Percentiles rank a stretch among this genome's conserved stretches.
These are phyloP conservation scores for Aleiodes testaceus DNA, from an alignment of 2,888 invertebrate genomes.

Conservation along the genomic window DNA sequence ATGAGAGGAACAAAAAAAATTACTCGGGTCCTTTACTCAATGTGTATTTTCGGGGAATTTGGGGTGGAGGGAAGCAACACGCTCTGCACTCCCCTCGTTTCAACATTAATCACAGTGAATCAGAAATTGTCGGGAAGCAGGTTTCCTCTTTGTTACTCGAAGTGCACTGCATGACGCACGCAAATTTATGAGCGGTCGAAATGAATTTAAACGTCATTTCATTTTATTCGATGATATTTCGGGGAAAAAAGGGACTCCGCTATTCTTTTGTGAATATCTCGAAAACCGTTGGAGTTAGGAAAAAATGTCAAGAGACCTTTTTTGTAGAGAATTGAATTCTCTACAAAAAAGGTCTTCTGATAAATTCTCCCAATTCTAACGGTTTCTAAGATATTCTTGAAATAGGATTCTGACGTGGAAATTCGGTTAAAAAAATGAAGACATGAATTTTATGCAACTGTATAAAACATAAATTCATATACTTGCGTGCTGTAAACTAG, in stretches of 20 bases:
- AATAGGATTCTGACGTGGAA: too few species aligned
- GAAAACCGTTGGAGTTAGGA: too few species aligned
- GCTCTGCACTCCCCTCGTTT: conserved; percentile 25
- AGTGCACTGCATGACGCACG: conserved; percentile 39
- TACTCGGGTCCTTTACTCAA: conserved; percentile 1
- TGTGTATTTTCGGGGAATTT: conserved; percentile 21
- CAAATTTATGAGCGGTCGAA: conserved; percentile 9
- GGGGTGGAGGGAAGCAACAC: conserved; percentile 23
- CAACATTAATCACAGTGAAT: conserved; percentile 43
- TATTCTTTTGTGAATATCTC: too few species aligned
- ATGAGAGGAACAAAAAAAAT: conserved; percentile 31
- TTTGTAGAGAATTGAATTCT: too few species aligned
- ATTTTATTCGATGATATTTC: too few species aligned
- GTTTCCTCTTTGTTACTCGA: conserved; percentile 36
- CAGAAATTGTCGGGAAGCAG: conserved; percentile 41
- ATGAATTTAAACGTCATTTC: too few species aligned
- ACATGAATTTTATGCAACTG: background rate
- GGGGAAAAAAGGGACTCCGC: too few species aligned
- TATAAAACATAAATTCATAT: too few species aligned
- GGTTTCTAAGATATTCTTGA: too few species aligned
- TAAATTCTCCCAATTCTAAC: too few species aligned
- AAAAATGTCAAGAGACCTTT: too few species aligned
- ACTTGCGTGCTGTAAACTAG: background rate
- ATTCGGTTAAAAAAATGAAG: background rate
- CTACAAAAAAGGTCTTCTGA: too few species aligned